Base-by-base conservation (phyloP, 2,113 vertebrate species). In the Oxyruncus cristatus region DNA sequence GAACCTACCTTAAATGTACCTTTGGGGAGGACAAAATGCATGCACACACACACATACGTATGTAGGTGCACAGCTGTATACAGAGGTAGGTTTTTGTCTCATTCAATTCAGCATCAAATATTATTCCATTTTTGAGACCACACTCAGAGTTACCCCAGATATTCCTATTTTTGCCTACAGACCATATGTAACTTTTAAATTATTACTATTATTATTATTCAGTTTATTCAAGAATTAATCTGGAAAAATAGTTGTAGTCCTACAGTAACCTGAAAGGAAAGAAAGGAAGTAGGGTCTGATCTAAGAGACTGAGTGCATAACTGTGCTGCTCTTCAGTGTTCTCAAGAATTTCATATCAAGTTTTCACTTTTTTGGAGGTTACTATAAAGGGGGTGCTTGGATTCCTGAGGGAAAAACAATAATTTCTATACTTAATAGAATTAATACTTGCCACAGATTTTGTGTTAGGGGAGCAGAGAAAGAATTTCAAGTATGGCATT, bases 31-130 rank as follows among this genome's bases (percentile, higher is more conserved):
- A 35, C 35, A 83, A 82, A 50, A 49, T 17, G 6, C 27, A 33
- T 4, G 4, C 1, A 4, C 0, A 4, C 6, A 18, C 37, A 35
- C n/a, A 22, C 0, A 3, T 0, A 3, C 0, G 1, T 6, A 9
- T 28, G 5, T 12, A 21, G 5, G 6, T 3, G 21, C 15, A 49
- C 16, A 58, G 42, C 28, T 65, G 17, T 4, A 49, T 1, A 19
- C 1, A 42, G 21, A 66, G 22, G 17, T 53, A 42, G 30, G 3
- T 0, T 73, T 79, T 61, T 44, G 22, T 73, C 24, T 74, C 46
- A 10, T 62, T 21, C 50, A 62, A 11, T 11, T 77, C 22, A 53
- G 12, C 16, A 76, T 21, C 53, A 80, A 77, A 30, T 58, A 33
- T 11, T 12, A 42, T 12, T 33, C 27, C 27, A 32, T 20, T 74